Evolutionary conservation across 1,140 invertebrate species (phyloP).

Genomic region (Triops longicaudatus): DNA sequence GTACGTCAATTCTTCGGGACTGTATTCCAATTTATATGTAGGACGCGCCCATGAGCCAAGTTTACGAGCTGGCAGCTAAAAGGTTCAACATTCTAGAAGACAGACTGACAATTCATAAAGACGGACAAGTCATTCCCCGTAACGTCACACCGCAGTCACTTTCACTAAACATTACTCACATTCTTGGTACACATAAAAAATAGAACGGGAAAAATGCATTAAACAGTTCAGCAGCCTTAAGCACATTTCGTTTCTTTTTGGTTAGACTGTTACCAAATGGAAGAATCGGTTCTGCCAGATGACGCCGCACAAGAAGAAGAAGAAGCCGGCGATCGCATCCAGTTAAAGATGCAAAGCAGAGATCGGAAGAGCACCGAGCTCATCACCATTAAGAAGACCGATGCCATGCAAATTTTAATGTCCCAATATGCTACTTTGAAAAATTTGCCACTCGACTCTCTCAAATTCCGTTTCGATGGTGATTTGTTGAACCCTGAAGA

Average conservation of each 20-base stretch:
- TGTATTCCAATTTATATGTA: background rate
- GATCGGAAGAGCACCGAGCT: constrained; percentile 26
- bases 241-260: background rate
- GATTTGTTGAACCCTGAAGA: constrained; percentile 33
- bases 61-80: background rate
- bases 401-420: constrained; percentile 34
- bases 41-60: background rate
- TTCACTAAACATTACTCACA: background rate
- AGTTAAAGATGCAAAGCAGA: constrained; percentile 32
- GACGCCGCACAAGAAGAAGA: background rate
- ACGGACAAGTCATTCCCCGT: background rate
- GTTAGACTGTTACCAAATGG: background rate
- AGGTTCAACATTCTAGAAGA: constrained; percentile 2
- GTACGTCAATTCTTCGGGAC: background rate
- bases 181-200: background rate
- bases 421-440: constrained; percentile 33
- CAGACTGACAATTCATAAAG: background rate
- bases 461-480: constrained; percentile 38
- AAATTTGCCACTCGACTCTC: constrained; percentile 28
- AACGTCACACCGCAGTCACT: background rate
- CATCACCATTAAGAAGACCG: constrained; percentile 29
- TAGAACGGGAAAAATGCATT: background rate
- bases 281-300: background rate
- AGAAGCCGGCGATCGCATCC: constrained; percentile 20
- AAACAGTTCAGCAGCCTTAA: too few relatives aligned